Percentiles rank a stretch among this genome's conserved stretches.
Evolutionary conservation across 1,140 invertebrate genomes (phyloP).

Genomic region (Epicauta chinensis): DNA sequence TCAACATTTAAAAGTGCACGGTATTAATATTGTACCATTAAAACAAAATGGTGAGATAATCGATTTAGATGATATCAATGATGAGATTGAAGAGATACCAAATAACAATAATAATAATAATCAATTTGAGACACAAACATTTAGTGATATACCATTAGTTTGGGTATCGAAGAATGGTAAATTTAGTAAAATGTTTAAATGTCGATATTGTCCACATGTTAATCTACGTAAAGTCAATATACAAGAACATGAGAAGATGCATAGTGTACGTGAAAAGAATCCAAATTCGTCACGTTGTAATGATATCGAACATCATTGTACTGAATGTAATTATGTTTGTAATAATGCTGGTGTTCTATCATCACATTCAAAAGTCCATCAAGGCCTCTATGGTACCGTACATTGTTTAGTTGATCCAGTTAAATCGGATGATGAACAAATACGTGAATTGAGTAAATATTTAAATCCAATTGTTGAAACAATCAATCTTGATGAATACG

Average conservation of each 20-base stretch:
- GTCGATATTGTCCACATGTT: slow-evolving; percentile 76
- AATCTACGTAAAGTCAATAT: slow-evolving; percentile 73
- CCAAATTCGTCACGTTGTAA: slow-evolving; percentile 31
- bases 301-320: slow-evolving; percentile 52
- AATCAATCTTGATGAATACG: slow-evolving; percentile 29
- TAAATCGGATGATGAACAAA: slow-evolving; percentile 59
- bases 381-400: slow-evolving; percentile 60
- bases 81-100: slow-evolving; percentile 37
- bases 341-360: slow-evolving; percentile 67
- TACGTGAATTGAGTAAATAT: slow-evolving; percentile 51
- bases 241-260: slow-evolving; percentile 81
- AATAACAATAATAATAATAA: neutral
- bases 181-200: slow-evolving; percentile 79
- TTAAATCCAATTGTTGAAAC: slow-evolving; percentile 32
- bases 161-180: slow-evolving; percentile 66
- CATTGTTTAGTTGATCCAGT: slow-evolving; percentile 62
- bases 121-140: slow-evolving; percentile 27
- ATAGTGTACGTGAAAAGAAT: slow-evolving; percentile 52
- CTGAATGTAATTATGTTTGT: slow-evolving; percentile 76
- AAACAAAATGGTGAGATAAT: slow-evolving; percentile 32
- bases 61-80: slow-evolving; percentile 36
- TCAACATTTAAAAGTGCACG: slow-evolving; percentile 73
- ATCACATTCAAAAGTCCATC: slow-evolving; percentile 73
- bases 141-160: slow-evolving; percentile 55
- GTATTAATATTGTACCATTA: slow-evolving; percentile 44